Evolutionary conservation across 2,888 invertebrate genomes (phyloP).

Genomic region (Tupiocoris notatus): DNA sequence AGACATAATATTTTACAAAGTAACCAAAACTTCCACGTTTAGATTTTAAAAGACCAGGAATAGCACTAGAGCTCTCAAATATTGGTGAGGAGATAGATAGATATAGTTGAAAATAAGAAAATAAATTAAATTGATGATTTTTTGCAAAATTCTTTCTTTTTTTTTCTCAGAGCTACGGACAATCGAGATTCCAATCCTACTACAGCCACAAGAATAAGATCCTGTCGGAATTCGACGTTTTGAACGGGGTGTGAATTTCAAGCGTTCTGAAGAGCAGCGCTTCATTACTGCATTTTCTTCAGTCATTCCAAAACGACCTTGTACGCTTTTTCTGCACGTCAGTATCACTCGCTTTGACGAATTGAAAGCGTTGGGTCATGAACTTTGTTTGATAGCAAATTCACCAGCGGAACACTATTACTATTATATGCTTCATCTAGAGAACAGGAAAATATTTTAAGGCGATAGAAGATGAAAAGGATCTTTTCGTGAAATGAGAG

Average conservation of each 20-base stretch:
- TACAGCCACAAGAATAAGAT: conserved; percentile 47
- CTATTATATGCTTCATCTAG: not conserved
- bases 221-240: conserved; percentile 29
- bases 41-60: too few relatives aligned
- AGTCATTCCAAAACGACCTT: not conserved
- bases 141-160: too few relatives aligned
- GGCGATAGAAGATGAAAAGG: not conserved
- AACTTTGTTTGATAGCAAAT: too few relatives aligned
- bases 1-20: too few relatives aligned
- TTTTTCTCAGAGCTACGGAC: conserved; percentile 48
- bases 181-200: conserved; percentile 48
- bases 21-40: too few relatives aligned
- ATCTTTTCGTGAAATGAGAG: not conserved
- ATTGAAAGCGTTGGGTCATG: not conserved
- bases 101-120: too few relatives aligned
- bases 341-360: not conserved
- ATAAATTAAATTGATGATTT: too few relatives aligned
- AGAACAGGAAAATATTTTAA: not conserved
- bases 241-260: conserved; percentile 7
- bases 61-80: too few relatives aligned
- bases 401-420: not conserved
- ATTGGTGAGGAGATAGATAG: too few relatives aligned
- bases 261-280: not conserved
- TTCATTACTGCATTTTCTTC: not conserved
- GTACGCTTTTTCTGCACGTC: not conserved